Evolutionary conservation across 2,888 invertebrate species (phyloP), one percentile per base, ranked within the genome.

Genomic region (Azorinus chamasolen): DNA sequence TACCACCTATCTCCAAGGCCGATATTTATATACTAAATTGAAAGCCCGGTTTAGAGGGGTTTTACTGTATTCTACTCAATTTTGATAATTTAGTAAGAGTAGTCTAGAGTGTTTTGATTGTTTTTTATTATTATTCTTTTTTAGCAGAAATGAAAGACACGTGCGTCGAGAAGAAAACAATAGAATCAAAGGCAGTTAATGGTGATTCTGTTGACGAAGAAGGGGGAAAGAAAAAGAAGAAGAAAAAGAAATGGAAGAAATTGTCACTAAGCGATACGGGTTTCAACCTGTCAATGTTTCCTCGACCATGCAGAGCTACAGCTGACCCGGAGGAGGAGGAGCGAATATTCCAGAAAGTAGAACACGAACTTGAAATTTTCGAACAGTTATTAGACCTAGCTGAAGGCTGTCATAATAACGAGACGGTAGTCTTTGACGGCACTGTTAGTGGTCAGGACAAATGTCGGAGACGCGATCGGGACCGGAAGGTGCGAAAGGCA

Each of bases 171-270:
- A 32, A 32, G 10, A 32, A 4, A 10, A 32, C 32, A 6, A 32
- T 4, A 32, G 32, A 32, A 10, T 32, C 32, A 32, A 4, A 4
- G 4, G 10, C 4, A 10, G 4, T 10, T 32, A 32, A 10, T 10
- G 32, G 10, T 10, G 4, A 4, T 6, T 32, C 32, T 32, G 5
- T 10, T 10, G 32, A 32, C 4, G 32, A 32, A 32, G 32, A n/a
- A 58, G 45, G 25, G 5, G 46, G 45, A 45, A 46, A 25, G 20
- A 54, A n/a, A 22, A 58, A 58, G 25, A 79, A 72, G 37, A 86
- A 83, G 53, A 77, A 81, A 27, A 87, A 84, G 55, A 88, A 88
- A 73, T 89, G 89, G 90, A 85, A 75, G 45, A 24, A 63, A 1
- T 14, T 88, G 5, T 18, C 73, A 16, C 45, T 72, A 10, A 58